Evolutionary conservation across 1,140 invertebrate species (phyloP), one percentile per base, ranked within the genome.

Genomic region (Sycophila sp.): DNA sequence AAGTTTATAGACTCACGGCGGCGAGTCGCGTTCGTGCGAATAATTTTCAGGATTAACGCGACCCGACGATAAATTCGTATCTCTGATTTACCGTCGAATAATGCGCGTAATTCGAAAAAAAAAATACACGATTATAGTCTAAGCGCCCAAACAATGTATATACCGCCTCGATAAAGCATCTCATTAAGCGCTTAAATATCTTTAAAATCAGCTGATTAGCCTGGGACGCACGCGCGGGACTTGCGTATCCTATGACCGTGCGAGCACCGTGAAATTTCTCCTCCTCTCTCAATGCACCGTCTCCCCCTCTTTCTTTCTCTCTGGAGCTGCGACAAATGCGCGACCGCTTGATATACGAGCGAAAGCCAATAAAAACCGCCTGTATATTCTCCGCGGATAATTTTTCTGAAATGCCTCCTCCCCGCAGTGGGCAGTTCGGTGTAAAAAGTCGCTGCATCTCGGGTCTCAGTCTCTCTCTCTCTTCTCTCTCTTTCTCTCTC

Each of bases 11-110:
- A 67, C 65, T 58, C 19, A 8, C 17, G 15, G 28, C 26, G 15
- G 36, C 36, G 15, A 42, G 42, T 55, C 24, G 26, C 53, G 47
- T 26, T 58, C 17, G 36, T 47, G 55, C 38, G 30, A 58, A 67
- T 58, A 67, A 34, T 67, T 67, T 56, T 66, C 49, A 55, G 51
- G 51, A 67, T 67, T 67, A 67, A 34, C n/a, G 45, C 36, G 11
- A 13, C 1, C 40, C 17, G 53, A 58, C 47, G 47, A 58, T 58
- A 67, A 67, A 67, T 58, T 36, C 32, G 22, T 67, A 11, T 38
- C 2, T 22, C n/a, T 28, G 53, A 36, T 67, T 67, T 66, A 56
- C 17, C 55, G 45, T 38, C 22, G n/a, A 66, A 56, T 42, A 32
- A 56, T 30, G 45, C 28, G 22, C 47, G 17, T 42, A 56, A 42